Evolutionary conservation across 2,888 invertebrate genomes (phyloP), one percentile per base, ranked within the genome.

Genomic region (Chamaedrilus cognettii): DNA sequence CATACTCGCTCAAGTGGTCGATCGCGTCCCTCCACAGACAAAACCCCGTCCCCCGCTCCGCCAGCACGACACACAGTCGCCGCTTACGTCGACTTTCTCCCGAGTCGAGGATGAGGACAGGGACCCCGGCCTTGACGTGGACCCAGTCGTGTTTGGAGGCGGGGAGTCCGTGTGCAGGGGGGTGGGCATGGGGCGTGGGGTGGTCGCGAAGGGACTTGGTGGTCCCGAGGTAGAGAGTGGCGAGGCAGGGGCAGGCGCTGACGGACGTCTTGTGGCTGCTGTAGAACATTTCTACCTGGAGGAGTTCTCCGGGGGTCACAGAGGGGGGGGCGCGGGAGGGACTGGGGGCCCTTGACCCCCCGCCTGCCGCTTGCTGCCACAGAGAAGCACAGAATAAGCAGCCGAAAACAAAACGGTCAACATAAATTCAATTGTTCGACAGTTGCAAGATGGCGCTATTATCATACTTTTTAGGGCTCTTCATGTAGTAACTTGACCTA

Each of bases 11-110:
- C 71, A 92, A 84, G 80, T 91, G 90, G 83, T 92, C 91, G 74
- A 93, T 90, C 60, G 88, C 89, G 83, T 93, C 92, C 74, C 88
- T 88, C 92, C 92, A 93, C 30, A 93, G 84, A 65, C 90, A 89
- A 82, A 93, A 92, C 66, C 91, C 91, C 1, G 92, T 91, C 23
- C 92, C 92, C 35, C 90, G 87, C 80, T 92, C 91, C 2, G 91
- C 90, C 61, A 92, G 81, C 2, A 90, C 87, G 51, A 92, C 87
- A 72, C 90, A 89, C 15, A 92, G 71, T 56, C 76, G 74, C 49
- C 80, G 69, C 30, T 77, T 69, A 7, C 82, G 73, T 30, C 89
- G 85, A 15, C 91, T 90, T 77, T 90, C 90, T 0, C 92, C 93
- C 52, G 88, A 87, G 83, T 93, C 91, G 68, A 92, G 86, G 4